Conservation (phyloP, 2,888 invertebrate species). For the Stratiomys singularior region DNA sequence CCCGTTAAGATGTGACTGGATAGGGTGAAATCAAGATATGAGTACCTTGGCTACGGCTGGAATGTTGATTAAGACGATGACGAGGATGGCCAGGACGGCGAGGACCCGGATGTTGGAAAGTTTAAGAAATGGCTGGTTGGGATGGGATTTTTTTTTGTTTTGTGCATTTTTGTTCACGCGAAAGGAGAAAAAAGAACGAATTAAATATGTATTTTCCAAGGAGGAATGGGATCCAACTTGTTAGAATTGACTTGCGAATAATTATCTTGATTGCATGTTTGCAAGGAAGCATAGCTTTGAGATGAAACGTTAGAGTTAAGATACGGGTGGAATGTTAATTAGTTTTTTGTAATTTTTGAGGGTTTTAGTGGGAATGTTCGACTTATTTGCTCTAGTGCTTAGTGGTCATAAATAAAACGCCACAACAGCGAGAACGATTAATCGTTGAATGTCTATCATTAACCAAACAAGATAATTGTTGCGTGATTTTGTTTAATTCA, state of each 20-base stretch:
- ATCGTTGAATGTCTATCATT: no score
- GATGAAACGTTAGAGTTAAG: no score
- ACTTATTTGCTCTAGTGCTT: no score
- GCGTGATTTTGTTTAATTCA: no score
- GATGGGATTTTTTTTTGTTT: background rate
- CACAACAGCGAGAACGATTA: no score
- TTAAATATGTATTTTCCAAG: background rate
- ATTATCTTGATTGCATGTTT: background rate
- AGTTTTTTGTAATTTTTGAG: no score
- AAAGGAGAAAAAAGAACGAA: background rate
- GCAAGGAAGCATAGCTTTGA: no score
- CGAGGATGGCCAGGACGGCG: background rate
- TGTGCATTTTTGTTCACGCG: background rate
- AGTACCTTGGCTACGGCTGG: background rate
- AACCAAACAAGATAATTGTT: no score
- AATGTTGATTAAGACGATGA: background rate
- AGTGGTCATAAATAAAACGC: no score
- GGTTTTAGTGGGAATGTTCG: no score
- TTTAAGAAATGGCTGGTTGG: background rate
- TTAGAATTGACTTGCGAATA: background rate
- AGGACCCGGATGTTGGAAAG: background rate
- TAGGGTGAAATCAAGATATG: slow-evolving; percentile 9
- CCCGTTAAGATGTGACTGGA: background rate
- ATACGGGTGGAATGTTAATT: no score
- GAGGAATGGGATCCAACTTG: background rate